Conservation (phyloP, 1,140 invertebrate genomes). For the Periplaneta americana region DNA sequence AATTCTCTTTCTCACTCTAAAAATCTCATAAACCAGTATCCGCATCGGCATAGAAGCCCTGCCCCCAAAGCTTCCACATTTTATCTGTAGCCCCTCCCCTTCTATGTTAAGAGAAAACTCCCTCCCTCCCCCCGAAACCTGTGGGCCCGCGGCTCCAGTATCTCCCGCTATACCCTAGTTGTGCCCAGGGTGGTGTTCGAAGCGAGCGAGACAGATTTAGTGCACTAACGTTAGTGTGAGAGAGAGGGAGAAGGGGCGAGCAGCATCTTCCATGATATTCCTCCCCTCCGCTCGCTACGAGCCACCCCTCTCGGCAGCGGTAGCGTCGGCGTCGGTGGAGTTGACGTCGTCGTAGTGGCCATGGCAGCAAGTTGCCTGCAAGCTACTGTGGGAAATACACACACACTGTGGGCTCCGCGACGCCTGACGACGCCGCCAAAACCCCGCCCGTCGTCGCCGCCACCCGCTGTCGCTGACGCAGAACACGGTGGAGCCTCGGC, state of each 20-base stretch:
- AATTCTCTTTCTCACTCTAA: not conserved
- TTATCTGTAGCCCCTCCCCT: constrained; percentile 14
- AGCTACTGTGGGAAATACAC: constrained; percentile 8
- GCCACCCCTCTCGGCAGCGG: not conserved
- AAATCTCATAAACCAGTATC: not conserved
- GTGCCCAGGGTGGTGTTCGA: not conserved
- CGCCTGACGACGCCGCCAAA: constrained; percentile 29
- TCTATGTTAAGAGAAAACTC: not conserved
- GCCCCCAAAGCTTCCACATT: not conserved
- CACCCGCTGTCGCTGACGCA: not conserved
- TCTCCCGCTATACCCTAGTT: not conserved
- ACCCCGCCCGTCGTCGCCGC: constrained; percentile 28
- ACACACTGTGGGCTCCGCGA: constrained; percentile 27
- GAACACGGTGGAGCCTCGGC: not conserved
- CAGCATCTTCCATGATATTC: not conserved
- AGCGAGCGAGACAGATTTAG: not conserved
- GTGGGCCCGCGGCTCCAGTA: not conserved
- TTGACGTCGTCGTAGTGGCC: not conserved
- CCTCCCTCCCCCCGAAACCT: not conserved
- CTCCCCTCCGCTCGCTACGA: not conserved
- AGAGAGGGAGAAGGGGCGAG: not conserved
- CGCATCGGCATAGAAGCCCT: not conserved
- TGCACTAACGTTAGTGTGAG: not conserved
- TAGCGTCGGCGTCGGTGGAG: not conserved
- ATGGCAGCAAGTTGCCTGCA: not conserved